Conservation (phyloP, 2,888 invertebrate genomes). For the Dryocosmus kuriphilus region DNA sequence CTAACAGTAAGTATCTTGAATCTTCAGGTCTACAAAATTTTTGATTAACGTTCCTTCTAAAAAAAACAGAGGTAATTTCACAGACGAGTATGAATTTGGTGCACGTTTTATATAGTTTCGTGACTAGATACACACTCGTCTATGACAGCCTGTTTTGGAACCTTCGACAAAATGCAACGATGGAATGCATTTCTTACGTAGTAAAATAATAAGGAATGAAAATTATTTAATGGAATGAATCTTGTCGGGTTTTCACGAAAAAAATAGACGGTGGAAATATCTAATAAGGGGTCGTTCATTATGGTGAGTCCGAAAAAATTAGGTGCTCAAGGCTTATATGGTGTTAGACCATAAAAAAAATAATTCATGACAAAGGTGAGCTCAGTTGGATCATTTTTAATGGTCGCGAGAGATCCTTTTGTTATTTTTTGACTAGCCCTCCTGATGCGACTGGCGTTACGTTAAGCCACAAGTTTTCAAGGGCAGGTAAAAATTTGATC, state of each 20-base stretch:
- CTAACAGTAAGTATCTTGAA: background rate
- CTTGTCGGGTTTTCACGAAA: background rate
- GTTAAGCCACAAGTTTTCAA: too few species aligned
- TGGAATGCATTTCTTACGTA: background rate
- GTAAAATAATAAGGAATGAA: background rate
- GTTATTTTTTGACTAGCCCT: too few species aligned
- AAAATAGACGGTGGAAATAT: background rate
- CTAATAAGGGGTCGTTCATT: too few species aligned
- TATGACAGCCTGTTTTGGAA: slow-evolving; percentile 80
- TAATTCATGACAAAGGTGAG: too few species aligned
- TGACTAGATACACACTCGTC: slow-evolving; percentile 96
- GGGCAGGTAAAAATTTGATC: too few species aligned
- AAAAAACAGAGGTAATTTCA: slow-evolving; percentile 82
- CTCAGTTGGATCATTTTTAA: too few species aligned
- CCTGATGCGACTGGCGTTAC: too few species aligned
- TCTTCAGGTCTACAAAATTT: background rate
- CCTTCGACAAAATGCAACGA: slow-evolving; percentile 42
- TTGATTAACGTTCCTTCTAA: slow-evolving; percentile 37
- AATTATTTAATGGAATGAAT: background rate
- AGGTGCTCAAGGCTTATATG: too few species aligned
- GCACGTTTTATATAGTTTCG: slow-evolving; percentile 81
- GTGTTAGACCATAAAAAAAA: too few species aligned
- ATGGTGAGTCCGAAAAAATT: too few species aligned
- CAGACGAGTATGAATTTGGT: slow-evolving; percentile 91
- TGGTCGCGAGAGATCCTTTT: too few species aligned